Conservation (phyloP, 30 jellyfish, hydroid and myxozoan genomes). For the Turritopsis dohrnii region DNA sequence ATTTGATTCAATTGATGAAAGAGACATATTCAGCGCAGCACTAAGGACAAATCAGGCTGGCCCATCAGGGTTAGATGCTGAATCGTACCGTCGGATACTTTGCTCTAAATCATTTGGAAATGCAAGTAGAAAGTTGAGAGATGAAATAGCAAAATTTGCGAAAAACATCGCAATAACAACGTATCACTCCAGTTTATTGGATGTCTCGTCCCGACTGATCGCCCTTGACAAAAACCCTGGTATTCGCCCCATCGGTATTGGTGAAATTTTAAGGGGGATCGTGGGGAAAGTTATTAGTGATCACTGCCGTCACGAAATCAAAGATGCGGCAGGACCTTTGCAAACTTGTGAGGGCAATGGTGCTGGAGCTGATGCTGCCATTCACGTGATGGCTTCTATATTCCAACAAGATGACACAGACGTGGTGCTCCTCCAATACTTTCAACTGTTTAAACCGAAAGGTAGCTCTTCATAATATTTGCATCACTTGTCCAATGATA, state of each 20-base stretch:
- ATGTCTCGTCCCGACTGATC: neutral
- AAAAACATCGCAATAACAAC: neutral
- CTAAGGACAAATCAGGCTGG: no score
- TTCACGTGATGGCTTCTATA: neutral
- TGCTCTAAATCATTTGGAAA: neutral
- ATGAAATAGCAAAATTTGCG: neutral
- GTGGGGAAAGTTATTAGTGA: conserved; percentile 22
- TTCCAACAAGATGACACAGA: neutral
- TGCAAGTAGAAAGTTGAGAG: neutral
- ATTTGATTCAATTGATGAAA: no score
- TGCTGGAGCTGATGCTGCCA: conserved; percentile 42
- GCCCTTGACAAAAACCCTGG: neutral
- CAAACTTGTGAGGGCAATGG: conserved; percentile 42
- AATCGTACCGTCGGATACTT: neutral
- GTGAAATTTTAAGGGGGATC: neutral
- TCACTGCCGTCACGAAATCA: conserved; percentile 31
- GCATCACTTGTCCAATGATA: neutral
- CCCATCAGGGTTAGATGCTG: neutral
- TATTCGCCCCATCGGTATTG: neutral
- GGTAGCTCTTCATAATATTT: conserved; percentile 2
- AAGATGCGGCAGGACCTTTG: conserved; percentile 32
- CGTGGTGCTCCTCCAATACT: neutral
- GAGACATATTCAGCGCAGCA: no score
- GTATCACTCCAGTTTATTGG: neutral
- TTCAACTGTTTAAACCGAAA: neutral